Conservation (phyloP, 1,140 invertebrate species). For the Papilio glaucus region DNA sequence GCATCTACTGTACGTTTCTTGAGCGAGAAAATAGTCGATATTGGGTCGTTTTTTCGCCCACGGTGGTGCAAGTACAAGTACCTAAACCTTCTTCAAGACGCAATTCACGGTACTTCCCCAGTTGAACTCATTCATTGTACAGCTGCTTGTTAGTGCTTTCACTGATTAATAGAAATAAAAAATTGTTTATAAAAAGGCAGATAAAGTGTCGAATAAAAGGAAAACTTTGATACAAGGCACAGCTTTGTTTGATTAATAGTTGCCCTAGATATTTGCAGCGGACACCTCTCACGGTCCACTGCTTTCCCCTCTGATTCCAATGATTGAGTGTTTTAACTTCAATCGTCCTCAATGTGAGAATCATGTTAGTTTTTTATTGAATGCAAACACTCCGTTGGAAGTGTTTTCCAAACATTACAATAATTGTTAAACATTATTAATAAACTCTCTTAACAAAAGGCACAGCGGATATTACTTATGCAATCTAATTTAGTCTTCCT, state of each 20-base stretch:
- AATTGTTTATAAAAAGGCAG: neutral
- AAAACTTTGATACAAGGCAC: conserved; percentile 9
- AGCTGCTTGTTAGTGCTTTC: neutral
- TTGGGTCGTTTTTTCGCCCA: too few species aligned
- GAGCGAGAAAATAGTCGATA: too few species aligned
- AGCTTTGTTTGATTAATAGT: conserved; percentile 24
- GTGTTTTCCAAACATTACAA: too few species aligned
- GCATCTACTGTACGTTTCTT: too few species aligned
- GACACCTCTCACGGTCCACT: conserved; percentile 8
- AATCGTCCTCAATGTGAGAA: neutral
- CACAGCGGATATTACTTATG: too few species aligned
- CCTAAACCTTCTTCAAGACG: neutral
- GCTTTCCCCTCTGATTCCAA: conserved; percentile 17
- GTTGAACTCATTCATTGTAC: neutral
- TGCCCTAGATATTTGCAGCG: conserved; percentile 22
- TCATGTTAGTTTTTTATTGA: neutral
- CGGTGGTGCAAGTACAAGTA: too few species aligned
- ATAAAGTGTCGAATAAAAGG: conserved; percentile 14
- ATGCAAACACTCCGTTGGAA: too few species aligned
- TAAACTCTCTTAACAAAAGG: too few species aligned
- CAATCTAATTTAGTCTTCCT: too few species aligned
- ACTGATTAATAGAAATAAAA: neutral
- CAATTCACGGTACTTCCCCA: neutral
- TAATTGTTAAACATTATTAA: too few species aligned
- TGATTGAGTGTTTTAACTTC: conserved; percentile 10